Percentiles rank a stretch among this genome's conserved stretches.
These are phyloP conservation scores for Brachionichthys hirsutus DNA, from an alignment of 2,113 vertebrate genomes.

Conservation along the genomic window DNA sequence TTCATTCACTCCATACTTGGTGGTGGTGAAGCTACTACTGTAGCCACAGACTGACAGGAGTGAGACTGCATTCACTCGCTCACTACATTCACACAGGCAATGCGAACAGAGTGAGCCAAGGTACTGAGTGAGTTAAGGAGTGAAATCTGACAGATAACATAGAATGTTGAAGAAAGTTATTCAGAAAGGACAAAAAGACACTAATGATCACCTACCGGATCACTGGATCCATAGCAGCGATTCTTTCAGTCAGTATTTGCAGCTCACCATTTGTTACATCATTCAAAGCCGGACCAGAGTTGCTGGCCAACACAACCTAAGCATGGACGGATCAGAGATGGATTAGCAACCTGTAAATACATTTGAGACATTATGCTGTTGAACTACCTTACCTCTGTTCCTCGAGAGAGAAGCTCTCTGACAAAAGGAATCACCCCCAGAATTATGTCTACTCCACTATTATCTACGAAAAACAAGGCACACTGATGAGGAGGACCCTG, in stretches of 20 bases:
- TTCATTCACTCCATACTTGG: too few species aligned
- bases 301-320: conserved; percentile 95
- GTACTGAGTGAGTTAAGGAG: too few species aligned
- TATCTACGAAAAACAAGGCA: conserved; percentile 99
- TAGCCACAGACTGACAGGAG: too few species aligned
- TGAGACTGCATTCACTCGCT: too few species aligned
- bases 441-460: conserved; percentile 99
- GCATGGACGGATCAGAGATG: background rate
- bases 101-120: too few species aligned
- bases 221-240: conserved; percentile 88
- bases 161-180: too few species aligned
- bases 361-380: background rate
- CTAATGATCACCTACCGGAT: conserved; percentile 83
- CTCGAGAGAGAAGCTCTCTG: conserved; percentile 94
- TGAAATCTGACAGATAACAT: too few species aligned
- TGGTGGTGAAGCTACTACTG: too few species aligned
- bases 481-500: conserved; percentile 99
- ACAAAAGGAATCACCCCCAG: conserved; percentile 99
- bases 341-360: background rate
- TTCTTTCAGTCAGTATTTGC: conserved; percentile 86
- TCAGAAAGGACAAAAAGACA: too few species aligned
- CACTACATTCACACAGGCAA: too few species aligned
- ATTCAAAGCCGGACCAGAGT: conserved; percentile 93
- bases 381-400: conserved; percentile 87
- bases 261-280: conserved; percentile 94